Evolutionary conservation across 2,113 vertebrate species (phyloP).

Genomic region (Hemiprocne comata): DNA sequence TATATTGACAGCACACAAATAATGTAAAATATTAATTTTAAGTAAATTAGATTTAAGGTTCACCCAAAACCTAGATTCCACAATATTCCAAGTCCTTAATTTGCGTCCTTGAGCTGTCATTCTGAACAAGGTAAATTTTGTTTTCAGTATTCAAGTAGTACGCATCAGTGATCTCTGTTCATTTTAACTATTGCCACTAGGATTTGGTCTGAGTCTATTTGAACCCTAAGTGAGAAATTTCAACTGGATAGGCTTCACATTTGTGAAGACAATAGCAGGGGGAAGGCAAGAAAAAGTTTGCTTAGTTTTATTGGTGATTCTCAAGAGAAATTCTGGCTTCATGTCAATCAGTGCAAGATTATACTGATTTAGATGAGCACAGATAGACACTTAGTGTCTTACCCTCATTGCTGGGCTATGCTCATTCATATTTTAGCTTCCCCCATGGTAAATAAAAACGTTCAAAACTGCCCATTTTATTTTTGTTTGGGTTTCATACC

Average conservation of each 20-base stretch:
- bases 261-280: neutral
- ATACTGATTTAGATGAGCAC: neutral
- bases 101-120: neutral
- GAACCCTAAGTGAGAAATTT: neutral
- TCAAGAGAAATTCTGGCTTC: neutral
- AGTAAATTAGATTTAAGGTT: neutral
- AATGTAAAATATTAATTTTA: neutral
- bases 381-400: neutral
- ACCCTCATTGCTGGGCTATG: neutral
- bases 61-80: neutral
- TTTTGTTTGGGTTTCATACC: neutral
- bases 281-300: neutral
- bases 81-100: neutral
- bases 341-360: neutral
- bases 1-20: neutral
- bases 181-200: neutral
- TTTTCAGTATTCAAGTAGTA: neutral
- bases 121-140: neutral
- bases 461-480: neutral
- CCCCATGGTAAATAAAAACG: neutral
- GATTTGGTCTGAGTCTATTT: neutral
- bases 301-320: neutral
- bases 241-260: neutral
- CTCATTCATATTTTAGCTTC: neutral
- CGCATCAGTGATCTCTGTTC: neutral